Evolutionary conservation across 2,888 invertebrate species (phyloP), one percentile per base, ranked within the genome.

Genomic region (Anodontia alba): DNA sequence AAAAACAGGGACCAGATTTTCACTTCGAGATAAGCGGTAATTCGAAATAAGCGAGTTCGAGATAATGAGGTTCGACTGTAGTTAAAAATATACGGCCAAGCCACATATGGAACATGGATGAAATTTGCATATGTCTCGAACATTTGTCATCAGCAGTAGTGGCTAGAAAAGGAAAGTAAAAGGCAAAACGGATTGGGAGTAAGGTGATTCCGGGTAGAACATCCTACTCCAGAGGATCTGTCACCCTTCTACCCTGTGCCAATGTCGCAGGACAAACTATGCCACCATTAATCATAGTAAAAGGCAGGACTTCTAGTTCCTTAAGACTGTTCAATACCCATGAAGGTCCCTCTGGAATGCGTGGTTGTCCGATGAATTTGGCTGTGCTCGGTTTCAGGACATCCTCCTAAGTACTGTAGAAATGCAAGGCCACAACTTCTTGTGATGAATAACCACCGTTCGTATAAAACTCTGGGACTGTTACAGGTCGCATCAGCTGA

Each of bases 251-350:
- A 42, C 69, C 69, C 10, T 69, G 69, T 23, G 36, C 38, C 23
- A 69, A 36, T 42, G 69, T 38, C 7, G 43, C 69, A 10, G 78
- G 75, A 12, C 12, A 46, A 46, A 51, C 54, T 29, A 78, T 84
- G 70, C 78, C 78, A 8, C 76, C 78, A 2, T 29, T 79, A 1
- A 76, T 75, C 29, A 73, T 84, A 0, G 84, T 78, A 7, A 81
- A 78, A 26, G 81, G 78, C 20, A 81, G 81, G 31, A 82, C 76
- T 2, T 12, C 26, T 8, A 62, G 42, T 54, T 36, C 76, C 0
- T 31, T 84, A n/a, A 71, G 72, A n/a, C 20, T 20, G 8, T 20
- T 17, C 10, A 49, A 49, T 20, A 49, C 12, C 20, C 49, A 49
- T 20, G 49, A 49, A 49, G 49, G 12, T 5, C 49, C 49, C n/a